Conservation (phyloP, 2,113 vertebrate species). For the Sphaerodactylus townsendi region DNA sequence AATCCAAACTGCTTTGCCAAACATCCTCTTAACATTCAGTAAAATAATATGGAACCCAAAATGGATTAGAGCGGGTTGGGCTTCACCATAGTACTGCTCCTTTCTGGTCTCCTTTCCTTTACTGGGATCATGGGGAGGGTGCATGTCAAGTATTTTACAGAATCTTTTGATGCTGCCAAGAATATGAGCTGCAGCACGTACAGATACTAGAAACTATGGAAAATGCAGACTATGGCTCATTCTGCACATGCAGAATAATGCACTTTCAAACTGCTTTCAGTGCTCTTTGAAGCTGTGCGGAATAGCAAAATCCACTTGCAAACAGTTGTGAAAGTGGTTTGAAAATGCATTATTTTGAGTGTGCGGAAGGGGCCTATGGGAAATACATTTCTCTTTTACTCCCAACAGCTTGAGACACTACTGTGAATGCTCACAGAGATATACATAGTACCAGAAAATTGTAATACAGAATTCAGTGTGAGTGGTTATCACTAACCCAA, state of each 20-base stretch:
- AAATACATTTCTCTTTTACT: background rate
- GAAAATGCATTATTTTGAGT: no score
- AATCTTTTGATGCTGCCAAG: background rate
- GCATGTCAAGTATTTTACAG: background rate
- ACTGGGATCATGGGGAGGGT: background rate
- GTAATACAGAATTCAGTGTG: background rate
- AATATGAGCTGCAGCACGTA: background rate
- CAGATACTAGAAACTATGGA: background rate
- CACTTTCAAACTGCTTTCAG: no score
- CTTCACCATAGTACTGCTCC: background rate
- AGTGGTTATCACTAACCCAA: background rate
- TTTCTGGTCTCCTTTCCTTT: background rate
- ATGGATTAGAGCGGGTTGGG: background rate
- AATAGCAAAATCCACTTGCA: no score
- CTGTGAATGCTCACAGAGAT: background rate
- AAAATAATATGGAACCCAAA: background rate
- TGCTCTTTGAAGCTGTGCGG: no score
- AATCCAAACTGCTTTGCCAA: background rate
- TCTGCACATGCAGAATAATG: no score
- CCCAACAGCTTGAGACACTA: background rate
- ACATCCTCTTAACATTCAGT: background rate
- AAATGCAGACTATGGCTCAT: background rate
- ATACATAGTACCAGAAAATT: background rate
- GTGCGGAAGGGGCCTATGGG: no score
- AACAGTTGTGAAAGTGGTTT: no score